A percentile compares a stretch with the other conserved stretches of the same genome.
Conservation (phyloP, 2,888 invertebrate genomes). For the Drosophila tanythrix region DNA sequence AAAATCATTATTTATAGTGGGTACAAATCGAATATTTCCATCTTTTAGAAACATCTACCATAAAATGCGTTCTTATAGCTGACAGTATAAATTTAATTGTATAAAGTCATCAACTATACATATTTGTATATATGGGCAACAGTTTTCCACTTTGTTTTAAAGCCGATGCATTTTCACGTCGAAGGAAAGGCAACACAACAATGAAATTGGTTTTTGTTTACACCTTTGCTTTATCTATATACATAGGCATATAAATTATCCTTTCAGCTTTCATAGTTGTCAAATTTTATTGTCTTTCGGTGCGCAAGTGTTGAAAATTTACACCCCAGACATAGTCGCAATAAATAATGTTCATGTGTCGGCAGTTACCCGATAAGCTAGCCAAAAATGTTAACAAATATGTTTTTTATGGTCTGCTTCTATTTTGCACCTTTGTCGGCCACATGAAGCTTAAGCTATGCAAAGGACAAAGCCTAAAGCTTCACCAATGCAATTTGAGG, state of each 20-base stretch:
- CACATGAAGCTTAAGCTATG: constrained; percentile 28
- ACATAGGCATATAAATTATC: constrained; percentile 48
- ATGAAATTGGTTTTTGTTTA: constrained; percentile 9
- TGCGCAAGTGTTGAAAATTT: constrained; percentile 44
- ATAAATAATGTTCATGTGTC: constrained; percentile 57
- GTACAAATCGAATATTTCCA: not conserved
- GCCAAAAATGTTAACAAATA: constrained; percentile 58
- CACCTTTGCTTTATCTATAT: constrained; percentile 18
- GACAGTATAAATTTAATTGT: not conserved
- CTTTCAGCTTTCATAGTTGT: constrained; percentile 35
- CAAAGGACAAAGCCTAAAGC: constrained; percentile 31
- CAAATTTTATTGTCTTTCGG: constrained; percentile 58
- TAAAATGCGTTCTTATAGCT: not conserved
- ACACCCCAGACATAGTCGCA: constrained; percentile 49
- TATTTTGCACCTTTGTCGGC: constrained; percentile 49
- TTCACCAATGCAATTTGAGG: constrained; percentile 30
- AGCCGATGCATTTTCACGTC: not conserved
- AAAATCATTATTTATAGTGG: not conserved
- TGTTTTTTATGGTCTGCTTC: constrained; percentile 45
- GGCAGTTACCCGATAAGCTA: constrained; percentile 45
- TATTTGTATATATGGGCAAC: not conserved
- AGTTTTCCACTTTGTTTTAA: constrained; percentile 2
- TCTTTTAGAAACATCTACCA: not conserved
- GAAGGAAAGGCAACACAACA: constrained; percentile 2
- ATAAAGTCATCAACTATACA: not conserved